Percentiles rank a stretch among this genome's conserved stretches.
Evolutionary conservation across 2,797 vertebrate species (phyloP).

Genomic region (Sebastes kiyomatsui): DNA sequence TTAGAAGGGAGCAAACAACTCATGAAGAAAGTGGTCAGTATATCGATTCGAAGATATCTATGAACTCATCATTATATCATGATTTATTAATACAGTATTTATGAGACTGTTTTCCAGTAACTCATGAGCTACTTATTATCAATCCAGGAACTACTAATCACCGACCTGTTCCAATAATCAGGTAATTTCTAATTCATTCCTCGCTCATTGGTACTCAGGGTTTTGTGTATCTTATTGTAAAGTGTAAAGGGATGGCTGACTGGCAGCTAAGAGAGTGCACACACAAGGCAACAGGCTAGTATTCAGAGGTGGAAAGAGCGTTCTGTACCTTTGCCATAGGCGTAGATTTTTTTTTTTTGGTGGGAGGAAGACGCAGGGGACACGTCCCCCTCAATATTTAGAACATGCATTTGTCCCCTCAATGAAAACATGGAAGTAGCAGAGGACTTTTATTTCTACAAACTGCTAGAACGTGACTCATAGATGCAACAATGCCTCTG

Average conservation of each 20-base stretch:
- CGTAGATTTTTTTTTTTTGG: no score
- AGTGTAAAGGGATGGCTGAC: background rate
- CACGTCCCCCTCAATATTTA: no score
- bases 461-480: no score
- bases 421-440: no score
- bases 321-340: background rate
- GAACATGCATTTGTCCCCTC: no score
- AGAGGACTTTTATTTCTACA: no score
- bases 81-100: background rate
- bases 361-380: accelerated
- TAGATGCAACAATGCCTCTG: no score
- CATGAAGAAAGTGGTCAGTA: background rate
- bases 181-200: background rate
- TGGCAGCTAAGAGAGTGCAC: background rate
- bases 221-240: background rate
- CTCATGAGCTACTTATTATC: background rate
- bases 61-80: background rate
- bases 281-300: background rate
- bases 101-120: background rate
- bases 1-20: background rate
- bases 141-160: background rate
- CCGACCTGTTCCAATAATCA: background rate
- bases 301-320: background rate
- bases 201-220: background rate
- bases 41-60: background rate